Evolutionary conservation across 1,140 invertebrate genomes (phyloP).

Genomic region (Aphis gossypii): DNA sequence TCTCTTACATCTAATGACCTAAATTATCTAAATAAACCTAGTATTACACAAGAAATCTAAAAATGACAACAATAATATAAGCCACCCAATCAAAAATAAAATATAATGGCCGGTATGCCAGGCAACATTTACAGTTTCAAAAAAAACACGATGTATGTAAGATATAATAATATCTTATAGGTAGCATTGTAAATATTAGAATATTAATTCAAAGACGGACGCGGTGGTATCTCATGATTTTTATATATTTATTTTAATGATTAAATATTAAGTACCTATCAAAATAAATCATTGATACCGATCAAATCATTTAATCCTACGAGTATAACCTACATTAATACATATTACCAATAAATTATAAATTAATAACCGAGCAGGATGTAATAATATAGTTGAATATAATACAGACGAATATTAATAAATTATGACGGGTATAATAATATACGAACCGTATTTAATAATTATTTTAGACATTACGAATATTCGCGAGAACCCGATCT

Average conservation of each 20-base stretch:
- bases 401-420: too few relatives aligned
- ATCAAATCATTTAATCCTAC: not conserved
- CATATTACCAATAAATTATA: not conserved
- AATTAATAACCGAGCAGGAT: not conserved
- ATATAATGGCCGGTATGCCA: not conserved
- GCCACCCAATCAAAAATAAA: not conserved
- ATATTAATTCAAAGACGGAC: not conserved
- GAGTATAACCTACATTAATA: not conserved
- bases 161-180: not conserved
- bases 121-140: not conserved
- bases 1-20: not conserved
- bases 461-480: not conserved
- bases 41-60: not conserved
- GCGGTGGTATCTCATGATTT: not conserved
- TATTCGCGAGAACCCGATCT: not conserved
- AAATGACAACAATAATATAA: not conserved
- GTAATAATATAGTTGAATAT: not conserved
- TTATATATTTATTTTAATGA: not conserved
- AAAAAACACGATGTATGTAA: not conserved
- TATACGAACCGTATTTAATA: not conserved
- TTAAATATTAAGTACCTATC: not conserved
- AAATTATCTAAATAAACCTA: not conserved
- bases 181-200: not conserved
- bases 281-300: not conserved
- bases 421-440: too few relatives aligned